Base-by-base conservation (phyloP, 2,888 invertebrate genomes). In the Lissonota sp. region DNA sequence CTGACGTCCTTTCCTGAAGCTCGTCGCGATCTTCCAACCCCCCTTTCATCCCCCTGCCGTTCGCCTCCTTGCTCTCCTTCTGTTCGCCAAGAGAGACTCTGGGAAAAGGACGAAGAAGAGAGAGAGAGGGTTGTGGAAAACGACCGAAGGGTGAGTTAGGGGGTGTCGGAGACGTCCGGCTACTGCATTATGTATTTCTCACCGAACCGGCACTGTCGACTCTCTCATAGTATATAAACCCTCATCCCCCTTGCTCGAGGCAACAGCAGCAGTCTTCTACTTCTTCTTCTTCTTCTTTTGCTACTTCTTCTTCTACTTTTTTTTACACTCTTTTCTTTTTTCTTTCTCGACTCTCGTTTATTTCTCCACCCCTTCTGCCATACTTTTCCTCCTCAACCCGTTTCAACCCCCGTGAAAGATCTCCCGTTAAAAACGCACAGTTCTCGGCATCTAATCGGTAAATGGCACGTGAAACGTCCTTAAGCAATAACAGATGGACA, bases 101-200 rank as follows among this genome's bases (percentile, higher is more conserved):
- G 26, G 26, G 26, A 26, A 26, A 26, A 26, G 26, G 26, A 26
- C 26, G 26, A 1, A 26, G 26, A 26, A 26, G 26, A 26, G 16
- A 46, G 46, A n/a, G n/a, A 70, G 16, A 46, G 46, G 60, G 72
- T 66, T 46, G 37, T 26, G 62, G 81, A 81, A 26, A 26, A 83
- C 85, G 76, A 77, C 40, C 69, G 16, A 70, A 75, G 86, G 85
- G 85, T 87, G 89, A 90, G 89, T 88, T 87, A 87, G 88, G 87
- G 91, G 90, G 92, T 92, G 92, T 91, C 90, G 90, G 91, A 91
- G 91, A 91, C 92, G 92, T 92, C 92, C 91, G 90, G 91, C 92
- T 92, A 89, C 91, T 92, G 92, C 92, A 92, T 92, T 92, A 92
- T 92, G 92, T 92, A 92, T 92, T 92, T 92, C 89, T 89, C 90